Evolutionary conservation across 1,140 invertebrate genomes (phyloP), one percentile per base, ranked within the genome.

Genomic region (Aphelinus certus): DNA sequence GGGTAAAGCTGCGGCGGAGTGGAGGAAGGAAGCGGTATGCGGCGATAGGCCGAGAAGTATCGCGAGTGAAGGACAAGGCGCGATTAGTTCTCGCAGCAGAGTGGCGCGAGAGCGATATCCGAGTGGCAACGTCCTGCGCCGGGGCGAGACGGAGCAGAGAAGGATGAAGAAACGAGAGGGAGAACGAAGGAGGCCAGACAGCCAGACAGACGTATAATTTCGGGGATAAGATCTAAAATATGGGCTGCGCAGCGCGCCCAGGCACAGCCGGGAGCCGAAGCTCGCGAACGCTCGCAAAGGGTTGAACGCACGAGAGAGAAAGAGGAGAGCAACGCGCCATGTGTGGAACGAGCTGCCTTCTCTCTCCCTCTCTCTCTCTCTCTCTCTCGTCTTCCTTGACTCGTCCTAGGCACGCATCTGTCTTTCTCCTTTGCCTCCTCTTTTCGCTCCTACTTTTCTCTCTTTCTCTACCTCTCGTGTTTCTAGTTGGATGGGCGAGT

Each of bases 181-280:
- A 79, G 77, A 63, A 75, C 78, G 58, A 71, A 71, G 45, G 56
- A 71, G 70, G 79, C 78, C 80, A 80, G 81, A 80, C 81, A 83
- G 79, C 78, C 77, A 83, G 80, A 82, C 81, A 83, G 83, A 84
- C 83, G 76, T 83, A 84, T 84, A 84, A 84, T 84, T 84, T 84
- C 77, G 77, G 75, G 82, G 83, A 83, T 84, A 84, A 84, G 82
- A 84, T 84, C 83, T 84, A 82, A 83, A 83, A 82, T 80, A 83
- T 84, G 81, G 72, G 76, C 79, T 76, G 75, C 72, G 77, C 77
- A 53, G 42, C 60, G 47, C 77, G 78, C 4, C 4, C 4, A 9
- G 26, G 77, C 80, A 79, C 81, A 83, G 81, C 79, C 81, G 82
- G 81, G 79, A 77, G 81, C 77, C 79, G 81, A 81, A 81, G 47